A percentile compares a stretch with the other conserved stretches of the same genome.
phyloP scores from a whole-genome alignment of 1,140 invertebrate genomes.

The Drosophila carrolli region DNA sequence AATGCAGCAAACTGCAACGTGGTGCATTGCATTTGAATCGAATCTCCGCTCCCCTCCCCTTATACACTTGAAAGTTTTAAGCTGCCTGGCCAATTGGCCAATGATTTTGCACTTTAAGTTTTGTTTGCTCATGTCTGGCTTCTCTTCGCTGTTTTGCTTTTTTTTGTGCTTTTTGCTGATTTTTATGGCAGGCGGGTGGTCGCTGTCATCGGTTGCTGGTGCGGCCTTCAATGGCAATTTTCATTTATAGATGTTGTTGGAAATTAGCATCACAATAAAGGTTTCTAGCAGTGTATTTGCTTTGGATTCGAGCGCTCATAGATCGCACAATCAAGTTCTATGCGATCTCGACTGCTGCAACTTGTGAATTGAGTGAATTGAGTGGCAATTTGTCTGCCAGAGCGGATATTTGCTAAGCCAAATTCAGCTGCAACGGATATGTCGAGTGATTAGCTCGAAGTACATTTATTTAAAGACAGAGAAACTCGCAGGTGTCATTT shows the following conservation, averaged over 20 bases:
- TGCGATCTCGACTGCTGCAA: constrained; percentile 26
- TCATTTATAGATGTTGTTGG: constrained; percentile 55
- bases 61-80: constrained; percentile 59
- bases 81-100: constrained; percentile 44
- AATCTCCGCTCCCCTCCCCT: constrained; percentile 3
- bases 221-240: constrained; percentile 60
- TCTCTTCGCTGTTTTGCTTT: constrained; percentile 7
- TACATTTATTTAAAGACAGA: neutral
- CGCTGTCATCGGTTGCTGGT: constrained; percentile 12
- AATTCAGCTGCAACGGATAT: constrained; percentile 40
- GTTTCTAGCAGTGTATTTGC: constrained; percentile 44
- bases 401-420: constrained; percentile 38
- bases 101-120: constrained; percentile 56
- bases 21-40: constrained; percentile 37
- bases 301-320: constrained; percentile 30
- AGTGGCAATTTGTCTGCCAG: constrained; percentile 45
- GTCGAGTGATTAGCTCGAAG: constrained; percentile 25
- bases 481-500: constrained; percentile 16
- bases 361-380: constrained; percentile 35
- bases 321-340: constrained; percentile 63
- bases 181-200: constrained; percentile 36
- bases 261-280: constrained; percentile 58
- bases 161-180: constrained; percentile 9
- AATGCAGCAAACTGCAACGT: constrained; percentile 14
- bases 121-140: constrained; percentile 28